Evolutionary conservation across 2,113 vertebrate species (phyloP), one percentile per base, ranked within the genome.

Genomic region (Odobenus rosmarus): DNA sequence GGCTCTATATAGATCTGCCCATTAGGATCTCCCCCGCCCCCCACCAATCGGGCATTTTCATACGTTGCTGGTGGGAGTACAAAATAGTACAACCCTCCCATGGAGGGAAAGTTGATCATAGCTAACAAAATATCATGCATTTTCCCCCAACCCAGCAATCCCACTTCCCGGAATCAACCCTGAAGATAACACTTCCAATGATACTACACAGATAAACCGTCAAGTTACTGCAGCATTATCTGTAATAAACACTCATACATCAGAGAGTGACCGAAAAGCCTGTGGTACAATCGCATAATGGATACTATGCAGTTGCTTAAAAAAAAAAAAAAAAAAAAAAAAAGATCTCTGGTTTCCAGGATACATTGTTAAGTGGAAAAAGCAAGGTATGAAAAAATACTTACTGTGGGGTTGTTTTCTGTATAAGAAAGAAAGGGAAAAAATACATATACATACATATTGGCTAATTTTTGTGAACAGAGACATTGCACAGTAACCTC

Each of bases 241-340:
- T 24, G 49, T 39, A n/a, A 26, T 53, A 51, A 72, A 28, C 3
- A 2, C 64, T 24, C 81, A 49, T 0, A 1, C 8, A 12, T 0
- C 23, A 24, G 64, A 53, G 36, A 61, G 24, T 11, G 10, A 12
- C 28, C 2, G 18, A 31, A 19, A 46, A 71, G 31, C 61, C 39
- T 15, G 12, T 8, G 21, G 2, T 21, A 2, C 18, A 9, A 12
- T 51, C 36, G 14, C 9, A 71, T 3, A 10, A 18, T 13, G 19
- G 33, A 19, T 1, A 2, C 61, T 11, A 21, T 21, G 23, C 4
- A 49, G 16, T 19, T 81, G 36, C 69, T 61, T 1, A 80, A 55
- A 94, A 57, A 36, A 93, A 46, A 80, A 55, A 94, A 57, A 80
- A 55, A 91, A 57, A 42, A 93, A 57, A 61, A 39, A 36, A 3